Conservation (phyloP, 2,888 invertebrate genomes). For the Phengaris arion region DNA sequence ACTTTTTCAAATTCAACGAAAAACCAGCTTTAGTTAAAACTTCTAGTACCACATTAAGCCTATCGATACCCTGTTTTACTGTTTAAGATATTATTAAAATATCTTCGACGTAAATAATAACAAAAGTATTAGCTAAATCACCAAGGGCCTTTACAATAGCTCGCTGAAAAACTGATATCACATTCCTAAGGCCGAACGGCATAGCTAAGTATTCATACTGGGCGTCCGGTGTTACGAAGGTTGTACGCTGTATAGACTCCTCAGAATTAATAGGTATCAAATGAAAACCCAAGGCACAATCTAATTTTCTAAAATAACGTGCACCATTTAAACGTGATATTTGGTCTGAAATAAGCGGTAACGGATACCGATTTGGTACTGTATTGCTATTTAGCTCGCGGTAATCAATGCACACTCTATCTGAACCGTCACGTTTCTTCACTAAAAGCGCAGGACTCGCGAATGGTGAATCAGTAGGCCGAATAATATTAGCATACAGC, state of each 20-base stretch:
- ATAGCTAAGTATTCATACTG: constrained; percentile 41
- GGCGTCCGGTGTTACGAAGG: no score
- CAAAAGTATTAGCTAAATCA: no score
- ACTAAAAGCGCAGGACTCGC: no score
- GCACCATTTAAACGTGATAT: constrained; percentile 34
- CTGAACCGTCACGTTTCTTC: constrained; percentile 36
- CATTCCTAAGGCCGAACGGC: constrained; percentile 43
- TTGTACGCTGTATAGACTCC: no score
- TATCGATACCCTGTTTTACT: no score
- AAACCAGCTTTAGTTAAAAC: constrained; percentile 32
- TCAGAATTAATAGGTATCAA: constrained; percentile 32
- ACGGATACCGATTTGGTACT: constrained; percentile 32
- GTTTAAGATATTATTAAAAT: no score
- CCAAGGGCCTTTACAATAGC: no score
- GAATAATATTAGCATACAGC: constrained; percentile 3
- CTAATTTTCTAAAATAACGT: constrained; percentile 33
- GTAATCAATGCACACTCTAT: constrained; percentile 38
- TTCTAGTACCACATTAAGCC: constrained; percentile 40
- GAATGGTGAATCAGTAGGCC: no score
- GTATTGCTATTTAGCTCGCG: constrained; percentile 36
- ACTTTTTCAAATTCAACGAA: constrained; percentile 5
- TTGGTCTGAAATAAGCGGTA: constrained; percentile 35
- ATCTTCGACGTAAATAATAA: no score
- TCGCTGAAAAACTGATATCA: no score
- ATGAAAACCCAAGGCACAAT: constrained; percentile 34